phyloP scores from a whole-genome alignment of 2,888 invertebrate genomes.

The Orthosia cruda region DNA sequence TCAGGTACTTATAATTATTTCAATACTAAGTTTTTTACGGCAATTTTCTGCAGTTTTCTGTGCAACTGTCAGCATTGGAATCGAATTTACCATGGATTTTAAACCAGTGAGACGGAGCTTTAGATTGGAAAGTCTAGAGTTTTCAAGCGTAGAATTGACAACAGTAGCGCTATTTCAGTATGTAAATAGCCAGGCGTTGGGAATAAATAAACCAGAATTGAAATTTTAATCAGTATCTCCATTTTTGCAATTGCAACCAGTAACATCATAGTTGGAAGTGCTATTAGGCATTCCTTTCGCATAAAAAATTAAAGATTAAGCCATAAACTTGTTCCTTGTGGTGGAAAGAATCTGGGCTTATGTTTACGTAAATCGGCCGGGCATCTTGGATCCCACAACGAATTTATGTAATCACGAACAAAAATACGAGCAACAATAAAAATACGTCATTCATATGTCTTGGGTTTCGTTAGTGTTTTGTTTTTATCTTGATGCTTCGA shows the following conservation, averaged over 20 bases:
- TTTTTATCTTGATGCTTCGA: conserved; percentile 25
- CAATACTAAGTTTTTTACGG: conserved; percentile 12
- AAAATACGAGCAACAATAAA: conserved; percentile 72
- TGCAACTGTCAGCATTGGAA: conserved; percentile 36
- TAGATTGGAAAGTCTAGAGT: conserved; percentile 41
- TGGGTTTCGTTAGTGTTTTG: conserved; percentile 32
- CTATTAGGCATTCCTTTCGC: conserved; percentile 58
- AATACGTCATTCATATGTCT: conserved; percentile 67
- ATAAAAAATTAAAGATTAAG: conserved; percentile 75
- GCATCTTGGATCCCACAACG: conserved; percentile 62
- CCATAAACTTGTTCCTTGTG: conserved; percentile 66
- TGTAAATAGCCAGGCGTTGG: conserved; percentile 63
- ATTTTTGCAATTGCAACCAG: not conserved
- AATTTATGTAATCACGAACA: conserved; percentile 73
- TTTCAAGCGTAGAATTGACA: conserved; percentile 67
- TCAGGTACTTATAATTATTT: not conserved
- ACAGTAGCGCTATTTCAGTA: conserved; percentile 60
- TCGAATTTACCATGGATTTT: conserved; percentile 39
- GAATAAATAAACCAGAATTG: conserved; percentile 39
- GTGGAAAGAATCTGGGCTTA: conserved; percentile 64
- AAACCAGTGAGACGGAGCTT: conserved; percentile 46
- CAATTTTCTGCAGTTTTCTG: conserved; percentile 42
- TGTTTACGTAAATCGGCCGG: conserved; percentile 72
- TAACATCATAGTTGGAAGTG: conserved; percentile 30
- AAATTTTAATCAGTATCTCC: conserved; percentile 30